A percentile compares a stretch with the other conserved stretches of the same genome.
phyloP scores from a whole-genome alignment of 2,888 invertebrate species.

The Philopedon plagiatum region DNA sequence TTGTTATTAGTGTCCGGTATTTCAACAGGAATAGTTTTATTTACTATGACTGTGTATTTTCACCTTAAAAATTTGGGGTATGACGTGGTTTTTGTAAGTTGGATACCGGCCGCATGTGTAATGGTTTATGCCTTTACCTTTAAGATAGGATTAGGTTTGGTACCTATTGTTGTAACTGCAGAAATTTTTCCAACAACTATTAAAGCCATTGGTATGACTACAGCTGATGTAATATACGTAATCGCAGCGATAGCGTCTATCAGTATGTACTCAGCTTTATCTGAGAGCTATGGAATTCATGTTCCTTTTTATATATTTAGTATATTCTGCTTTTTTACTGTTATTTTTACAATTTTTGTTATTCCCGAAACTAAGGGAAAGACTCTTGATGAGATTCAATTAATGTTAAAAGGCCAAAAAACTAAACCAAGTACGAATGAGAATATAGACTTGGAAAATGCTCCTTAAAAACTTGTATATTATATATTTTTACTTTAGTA shows the following conservation, averaged over 20 bases:
- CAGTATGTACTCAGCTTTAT: slow-evolving; percentile 60
- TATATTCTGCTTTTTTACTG: slow-evolving; percentile 25
- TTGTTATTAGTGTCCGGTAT: slow-evolving; percentile 62
- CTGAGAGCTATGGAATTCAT: slow-evolving; percentile 60
- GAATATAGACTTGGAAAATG: not conserved
- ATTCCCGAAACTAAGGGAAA: slow-evolving; percentile 62
- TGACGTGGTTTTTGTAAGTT: slow-evolving; percentile 61
- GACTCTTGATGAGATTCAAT: slow-evolving; percentile 61
- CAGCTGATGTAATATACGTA: slow-evolving; percentile 64
- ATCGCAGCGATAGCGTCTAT: slow-evolving; percentile 62
- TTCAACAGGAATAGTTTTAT: slow-evolving; percentile 62
- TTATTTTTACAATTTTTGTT: slow-evolving; percentile 51
- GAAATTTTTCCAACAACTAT: slow-evolving; percentile 67
- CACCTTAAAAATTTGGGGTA: slow-evolving; percentile 59
- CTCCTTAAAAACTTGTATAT: not conserved
- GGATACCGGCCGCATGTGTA: slow-evolving; percentile 64
- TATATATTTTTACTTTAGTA: not conserved
- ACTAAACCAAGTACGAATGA: slow-evolving; percentile 17
- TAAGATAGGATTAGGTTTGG: slow-evolving; percentile 65
- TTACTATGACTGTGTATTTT: slow-evolving; percentile 64
- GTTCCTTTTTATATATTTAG: slow-evolving; percentile 65
- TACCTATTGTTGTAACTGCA: slow-evolving; percentile 66
- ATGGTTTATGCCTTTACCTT: slow-evolving; percentile 65
- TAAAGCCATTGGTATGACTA: slow-evolving; percentile 66
- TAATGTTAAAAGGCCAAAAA: slow-evolving; percentile 56